phyloP scores from a whole-genome alignment of 1,140 invertebrate species.

The Ooceraea biroi region DNA sequence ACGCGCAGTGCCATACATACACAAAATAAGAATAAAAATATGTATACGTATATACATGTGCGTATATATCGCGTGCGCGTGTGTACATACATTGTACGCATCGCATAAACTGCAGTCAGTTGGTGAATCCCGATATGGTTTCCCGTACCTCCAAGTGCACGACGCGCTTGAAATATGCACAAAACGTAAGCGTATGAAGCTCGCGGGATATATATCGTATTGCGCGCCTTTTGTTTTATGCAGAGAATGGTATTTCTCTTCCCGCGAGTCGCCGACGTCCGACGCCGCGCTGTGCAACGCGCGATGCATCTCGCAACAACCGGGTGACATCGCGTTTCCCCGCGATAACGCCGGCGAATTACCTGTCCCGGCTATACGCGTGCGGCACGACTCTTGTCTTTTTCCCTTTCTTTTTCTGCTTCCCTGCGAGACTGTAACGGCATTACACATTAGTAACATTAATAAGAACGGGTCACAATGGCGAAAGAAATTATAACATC shows the following conservation, averaged over 20 bases:
- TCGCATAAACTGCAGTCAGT: slow-evolving; percentile 63
- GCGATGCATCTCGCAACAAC: slow-evolving; percentile 45
- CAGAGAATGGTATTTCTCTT: slow-evolving; percentile 68
- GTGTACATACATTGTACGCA: not conserved
- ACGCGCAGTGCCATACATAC: not conserved
- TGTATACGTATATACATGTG: not conserved
- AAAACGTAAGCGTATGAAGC: slow-evolving; percentile 74
- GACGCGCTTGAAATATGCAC: slow-evolving; percentile 74
- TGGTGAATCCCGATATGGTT: slow-evolving; percentile 72
- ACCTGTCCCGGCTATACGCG: slow-evolving; percentile 18
- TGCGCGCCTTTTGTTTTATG: slow-evolving; percentile 75
- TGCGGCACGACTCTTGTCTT: not conserved
- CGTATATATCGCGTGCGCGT: not conserved
- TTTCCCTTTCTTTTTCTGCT: not conserved
- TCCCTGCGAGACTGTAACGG: slow-evolving; percentile 3
- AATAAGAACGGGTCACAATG: slow-evolving; percentile 54
- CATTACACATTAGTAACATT: slow-evolving; percentile 54
- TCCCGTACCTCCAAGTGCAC: slow-evolving; percentile 60
- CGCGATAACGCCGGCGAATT: slow-evolving; percentile 58
- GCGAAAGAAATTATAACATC: slow-evolving; percentile 52
- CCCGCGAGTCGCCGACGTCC: slow-evolving; percentile 62
- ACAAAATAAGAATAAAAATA: not conserved
- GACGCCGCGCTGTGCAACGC: not conserved
- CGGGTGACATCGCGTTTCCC: slow-evolving; percentile 41
- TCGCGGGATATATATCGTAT: slow-evolving; percentile 75